These are phyloP conservation scores for Lanistes nyassanus DNA, from an alignment of 1,140 invertebrate species.

Conservation along the genomic window DNA sequence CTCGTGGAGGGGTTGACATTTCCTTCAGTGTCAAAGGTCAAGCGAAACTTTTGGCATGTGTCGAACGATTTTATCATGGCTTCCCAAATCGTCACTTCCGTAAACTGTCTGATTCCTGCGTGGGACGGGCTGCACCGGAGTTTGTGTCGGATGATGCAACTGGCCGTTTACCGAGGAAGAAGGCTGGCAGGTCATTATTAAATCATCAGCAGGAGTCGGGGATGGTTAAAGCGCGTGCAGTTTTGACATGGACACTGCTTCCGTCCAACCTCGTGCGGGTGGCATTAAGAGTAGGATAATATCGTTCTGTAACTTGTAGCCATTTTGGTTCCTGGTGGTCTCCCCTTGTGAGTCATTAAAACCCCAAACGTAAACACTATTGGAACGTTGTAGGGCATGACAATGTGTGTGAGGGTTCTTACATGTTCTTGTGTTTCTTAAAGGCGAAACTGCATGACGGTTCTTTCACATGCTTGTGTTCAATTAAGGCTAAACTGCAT, in stretches of 20 bases:
- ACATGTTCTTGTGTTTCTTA: too few species aligned
- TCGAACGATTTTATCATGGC: conserved; percentile 22
- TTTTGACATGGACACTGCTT: background rate
- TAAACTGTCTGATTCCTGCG: conserved; percentile 19
- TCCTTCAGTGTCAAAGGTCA: conserved; percentile 21
- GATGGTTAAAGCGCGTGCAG: background rate
- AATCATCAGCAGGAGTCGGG: background rate
- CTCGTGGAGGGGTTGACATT: conserved; percentile 19
- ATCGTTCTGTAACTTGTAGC: too few species aligned
- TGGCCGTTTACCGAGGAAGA: background rate
- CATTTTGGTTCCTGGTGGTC: too few species aligned
- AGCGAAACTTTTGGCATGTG: conserved; percentile 20
- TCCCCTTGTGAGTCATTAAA: too few species aligned
- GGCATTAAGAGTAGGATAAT: background rate
- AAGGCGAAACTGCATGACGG: too few species aligned
- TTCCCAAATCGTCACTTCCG: conserved; percentile 22
- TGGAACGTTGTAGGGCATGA: too few species aligned
- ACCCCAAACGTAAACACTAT: too few species aligned
- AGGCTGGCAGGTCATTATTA: background rate
- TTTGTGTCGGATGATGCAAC: background rate
- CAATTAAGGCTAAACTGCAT: too few species aligned
- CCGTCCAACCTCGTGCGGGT: background rate
- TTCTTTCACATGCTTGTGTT: too few species aligned
- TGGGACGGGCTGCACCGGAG: background rate
- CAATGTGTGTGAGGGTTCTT: too few species aligned